Evolutionary conservation across 2,888 invertebrate genomes (phyloP), one percentile per base, ranked within the genome.

Genomic region (Gymnoscelis rufifasciata): DNA sequence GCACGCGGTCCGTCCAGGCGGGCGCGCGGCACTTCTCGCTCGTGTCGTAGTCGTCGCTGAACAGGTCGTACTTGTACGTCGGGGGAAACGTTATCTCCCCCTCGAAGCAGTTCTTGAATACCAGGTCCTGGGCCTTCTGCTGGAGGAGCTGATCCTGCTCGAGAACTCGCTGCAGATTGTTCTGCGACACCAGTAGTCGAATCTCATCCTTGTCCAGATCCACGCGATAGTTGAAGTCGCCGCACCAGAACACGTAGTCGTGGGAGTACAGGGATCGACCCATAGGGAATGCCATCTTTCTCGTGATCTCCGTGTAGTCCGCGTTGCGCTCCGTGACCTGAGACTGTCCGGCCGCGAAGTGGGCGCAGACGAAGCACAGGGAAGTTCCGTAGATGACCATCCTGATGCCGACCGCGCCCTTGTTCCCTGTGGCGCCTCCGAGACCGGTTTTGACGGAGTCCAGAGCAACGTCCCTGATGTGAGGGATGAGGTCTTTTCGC

Each of bases 191-290:
- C 52, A 95, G 88, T 48, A 95, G 93, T 68, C 97, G 96, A 52
- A 98, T 94, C 72, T 97, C 96, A 4, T 98, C 98, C 71, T 96
- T 97, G 57, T 96, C 94, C 91, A 99, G 92, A 75, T 99, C 98
- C 47, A 99, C 93, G 46, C 99, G 92, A 74, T 99, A 99, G 78
- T 99, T 99, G 78, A 99, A 99, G 86, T 99, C 99, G 0, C 99
- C 99, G 77, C 98, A 97, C 99, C 99, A 99, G 81, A 99, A 98
- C 1, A 99, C 93, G 76, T 97, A 98, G 83, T 99, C 99, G 73
- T 99, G 99, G 1, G 97, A 95, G 75, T 96, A 95, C 4, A 99
- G 84, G 0, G 95, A 94, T 50, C 97, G 90, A 7, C 97, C 97
- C 95, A 97, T 95, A 1, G 97, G 96, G 73, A 97, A 97, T 6